phyloP scores from a whole-genome alignment of 2,113 vertebrate species.

The Tretioscincus oriximinensis region DNA sequence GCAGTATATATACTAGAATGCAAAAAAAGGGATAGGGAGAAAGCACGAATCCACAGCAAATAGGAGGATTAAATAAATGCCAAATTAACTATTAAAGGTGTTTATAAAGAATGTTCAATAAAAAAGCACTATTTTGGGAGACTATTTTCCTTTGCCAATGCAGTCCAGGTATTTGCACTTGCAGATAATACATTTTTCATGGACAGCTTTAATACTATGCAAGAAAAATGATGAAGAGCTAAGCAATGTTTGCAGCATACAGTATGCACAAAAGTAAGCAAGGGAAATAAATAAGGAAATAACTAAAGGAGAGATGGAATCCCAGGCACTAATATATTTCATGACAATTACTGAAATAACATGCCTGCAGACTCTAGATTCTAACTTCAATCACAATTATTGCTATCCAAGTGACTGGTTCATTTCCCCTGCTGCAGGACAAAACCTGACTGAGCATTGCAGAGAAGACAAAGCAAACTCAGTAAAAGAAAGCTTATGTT shows the following conservation, averaged over 20 bases:
- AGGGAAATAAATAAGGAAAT: conserved; percentile 15
- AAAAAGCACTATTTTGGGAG: background rate
- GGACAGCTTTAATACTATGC: background rate
- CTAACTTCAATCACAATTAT: conserved; percentile 23
- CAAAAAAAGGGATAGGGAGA: background rate
- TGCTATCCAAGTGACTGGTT: conserved; percentile 24
- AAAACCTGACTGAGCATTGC: conserved; percentile 8
- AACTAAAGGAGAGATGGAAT: conserved; percentile 17
- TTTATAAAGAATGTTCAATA: background rate
- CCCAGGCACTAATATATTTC: conserved; percentile 17
- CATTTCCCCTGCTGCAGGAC: conserved; percentile 19
- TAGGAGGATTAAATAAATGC: background rate
- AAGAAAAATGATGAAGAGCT: background rate
- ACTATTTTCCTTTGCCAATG: background rate
- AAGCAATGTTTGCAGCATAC: background rate
- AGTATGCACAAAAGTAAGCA: conserved; percentile 7
- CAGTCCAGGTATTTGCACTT: background rate
- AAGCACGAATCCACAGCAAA: background rate
- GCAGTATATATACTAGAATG: too few species aligned
- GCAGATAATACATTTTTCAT: conserved; percentile 3
- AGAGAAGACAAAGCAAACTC: conserved; percentile 14
- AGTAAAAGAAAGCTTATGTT: conserved; percentile 22
- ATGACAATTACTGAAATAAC: conserved; percentile 24
- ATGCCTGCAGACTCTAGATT: conserved; percentile 15
- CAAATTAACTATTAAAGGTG: background rate